phyloP scores from a whole-genome alignment of 2,113 vertebrate genomes.

The rat (Rattus norvegicus) region DNA sequence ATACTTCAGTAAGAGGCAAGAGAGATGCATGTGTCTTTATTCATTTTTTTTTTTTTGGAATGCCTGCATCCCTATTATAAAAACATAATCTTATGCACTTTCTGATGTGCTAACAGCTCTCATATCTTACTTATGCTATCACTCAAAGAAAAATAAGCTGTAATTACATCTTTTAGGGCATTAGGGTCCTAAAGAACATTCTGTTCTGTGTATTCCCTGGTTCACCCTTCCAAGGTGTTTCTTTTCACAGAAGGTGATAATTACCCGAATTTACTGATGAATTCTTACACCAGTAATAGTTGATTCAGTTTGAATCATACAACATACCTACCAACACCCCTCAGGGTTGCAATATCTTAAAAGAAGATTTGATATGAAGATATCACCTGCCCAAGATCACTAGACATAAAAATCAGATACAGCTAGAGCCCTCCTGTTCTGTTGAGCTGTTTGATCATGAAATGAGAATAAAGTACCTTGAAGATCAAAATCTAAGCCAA shows the following conservation, averaged over 20 bases:
- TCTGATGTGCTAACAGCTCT: conserved; percentile 71
- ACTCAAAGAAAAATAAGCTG: conserved; percentile 71
- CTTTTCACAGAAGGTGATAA: conserved; percentile 68
- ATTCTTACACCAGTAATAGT: conserved; percentile 48
- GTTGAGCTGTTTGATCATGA: conserved; percentile 49
- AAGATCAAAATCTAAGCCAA: conserved; percentile 48
- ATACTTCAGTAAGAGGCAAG: conserved; percentile 83
- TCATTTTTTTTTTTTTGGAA: conserved; percentile 80
- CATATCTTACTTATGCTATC: conserved; percentile 49
- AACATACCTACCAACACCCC: conserved; percentile 16
- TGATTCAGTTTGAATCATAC: conserved; percentile 73
- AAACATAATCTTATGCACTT: conserved; percentile 78
- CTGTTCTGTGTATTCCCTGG: conserved; percentile 16
- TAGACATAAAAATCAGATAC: background rate
- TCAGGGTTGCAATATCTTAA: conserved; percentile 67
- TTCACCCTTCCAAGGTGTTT: conserved; percentile 42
- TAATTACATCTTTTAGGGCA: conserved; percentile 53
- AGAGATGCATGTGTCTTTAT: conserved; percentile 82
- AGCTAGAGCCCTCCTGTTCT: conserved; percentile 56
- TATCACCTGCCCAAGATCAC: conserved; percentile 68
- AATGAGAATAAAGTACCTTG: conserved; percentile 51
- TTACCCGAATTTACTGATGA: conserved; percentile 70
- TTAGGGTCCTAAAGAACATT: conserved; percentile 67
- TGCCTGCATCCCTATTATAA: conserved; percentile 88
- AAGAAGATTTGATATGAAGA: conserved; percentile 63